Evolutionary conservation across 1,140 invertebrate genomes (phyloP), one percentile per base, ranked within the genome.

Genomic region (Armadillidium nasatum): DNA sequence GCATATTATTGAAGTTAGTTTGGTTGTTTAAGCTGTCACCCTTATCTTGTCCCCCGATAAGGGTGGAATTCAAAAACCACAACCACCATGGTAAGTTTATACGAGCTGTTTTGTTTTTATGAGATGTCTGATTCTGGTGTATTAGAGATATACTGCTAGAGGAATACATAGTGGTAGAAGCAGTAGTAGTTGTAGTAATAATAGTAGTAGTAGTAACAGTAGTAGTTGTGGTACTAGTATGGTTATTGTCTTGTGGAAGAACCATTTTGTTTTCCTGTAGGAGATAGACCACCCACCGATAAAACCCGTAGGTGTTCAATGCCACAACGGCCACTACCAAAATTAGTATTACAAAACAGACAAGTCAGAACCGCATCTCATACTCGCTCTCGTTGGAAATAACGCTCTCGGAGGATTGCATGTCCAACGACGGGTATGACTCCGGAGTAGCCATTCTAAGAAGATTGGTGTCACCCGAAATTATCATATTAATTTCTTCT

Each of bases 361-460:
- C 23, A 73, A 77, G 77, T 81, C 77, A 81, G 78, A 81, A 81
- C 66, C 78, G 78, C 80, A 81, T 81, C 60, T 81, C 80, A 54
- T 81, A 81, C 44, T 79, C 75, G 19, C 76, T 79, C 44, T 81
- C 74, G 70, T 75, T 77, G 66, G 78, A 73, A 60, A 81, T 50
- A 44, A 76, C 76, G 71, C 78, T 78, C 44, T 44, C 71, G 2
- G 74, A 71, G 4, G 77, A 70, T 44, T 46, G 67, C 22, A 72
- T 75, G n/a, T 79, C 80, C 10, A 75, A 74, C 4, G 77, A 73
- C 10, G 77, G 76, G 71, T 74, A 81, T 21, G 75, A 78, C 15
- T 81, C 80, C 10, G 80, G 73, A n/a, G 79, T 76, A 44, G 78
- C 75, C 74, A 81, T 74, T 70, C 78, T 76, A n/a, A 77, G 76